A percentile compares a stretch with the other conserved stretches of the same genome.
phyloP scores from a whole-genome alignment of 2,888 invertebrate species.

The Branchellion lobata region DNA sequence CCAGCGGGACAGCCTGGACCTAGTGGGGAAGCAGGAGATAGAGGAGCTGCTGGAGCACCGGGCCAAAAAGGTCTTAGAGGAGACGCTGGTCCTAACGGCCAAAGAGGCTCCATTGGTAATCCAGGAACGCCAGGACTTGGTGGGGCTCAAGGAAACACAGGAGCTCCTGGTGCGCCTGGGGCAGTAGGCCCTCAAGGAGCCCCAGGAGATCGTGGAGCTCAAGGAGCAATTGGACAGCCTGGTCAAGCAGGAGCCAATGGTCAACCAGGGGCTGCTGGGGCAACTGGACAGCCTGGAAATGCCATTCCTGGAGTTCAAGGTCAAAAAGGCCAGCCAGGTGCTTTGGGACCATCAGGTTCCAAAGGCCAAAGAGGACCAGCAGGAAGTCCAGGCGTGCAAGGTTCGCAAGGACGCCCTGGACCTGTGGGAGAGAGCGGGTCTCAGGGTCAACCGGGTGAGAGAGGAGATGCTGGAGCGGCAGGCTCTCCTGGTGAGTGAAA shows the following conservation, averaged over 20 bases:
- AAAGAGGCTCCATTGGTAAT: conserved; percentile 29
- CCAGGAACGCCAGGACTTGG: conserved; percentile 19
- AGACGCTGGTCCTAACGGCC: conserved; percentile 15
- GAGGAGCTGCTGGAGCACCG: conserved; percentile 47
- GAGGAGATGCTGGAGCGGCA: conserved; percentile 18
- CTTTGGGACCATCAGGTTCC: conserved; percentile 63
- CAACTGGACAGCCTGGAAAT: conserved; percentile 19
- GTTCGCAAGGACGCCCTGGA: conserved; percentile 44
- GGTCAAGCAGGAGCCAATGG: conserved; percentile 63
- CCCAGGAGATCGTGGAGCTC: conserved; percentile 46
- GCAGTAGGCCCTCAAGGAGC: conserved; percentile 28
- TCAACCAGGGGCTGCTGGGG: conserved; percentile 41
- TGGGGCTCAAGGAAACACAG: conserved; percentile 35
- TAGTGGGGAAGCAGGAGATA: conserved; percentile 37
- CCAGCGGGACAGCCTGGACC: conserved; percentile 41
- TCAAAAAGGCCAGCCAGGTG: conserved; percentile 50
- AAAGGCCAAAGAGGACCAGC: conserved; percentile 68
- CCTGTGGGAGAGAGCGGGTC: conserved; percentile 42
- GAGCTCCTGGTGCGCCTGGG: conserved; percentile 43
- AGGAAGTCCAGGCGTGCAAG: conserved; percentile 46
- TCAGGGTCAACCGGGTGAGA: conserved; percentile 20
- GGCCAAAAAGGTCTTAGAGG: conserved; percentile 49
- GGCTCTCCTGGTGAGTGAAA: conserved; percentile 39
- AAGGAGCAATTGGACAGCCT: conserved; percentile 29
- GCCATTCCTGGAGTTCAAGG: conserved; percentile 67